Percentiles rank a stretch among this genome's conserved stretches.
Conservation (phyloP, 2,888 invertebrate species). For the Pteria penguin region DNA sequence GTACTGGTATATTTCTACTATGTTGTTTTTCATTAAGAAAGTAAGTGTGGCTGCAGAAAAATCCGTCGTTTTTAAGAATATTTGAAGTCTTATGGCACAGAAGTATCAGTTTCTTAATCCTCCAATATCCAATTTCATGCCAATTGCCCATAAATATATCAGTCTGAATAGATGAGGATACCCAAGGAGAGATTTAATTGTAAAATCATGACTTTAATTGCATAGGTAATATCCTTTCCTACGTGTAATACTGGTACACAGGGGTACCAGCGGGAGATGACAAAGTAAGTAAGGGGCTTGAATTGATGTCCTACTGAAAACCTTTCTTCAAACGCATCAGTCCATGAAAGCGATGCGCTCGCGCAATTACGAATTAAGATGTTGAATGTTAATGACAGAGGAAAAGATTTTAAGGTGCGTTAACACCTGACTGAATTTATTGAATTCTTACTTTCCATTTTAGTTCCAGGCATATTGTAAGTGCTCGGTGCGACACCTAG, state of each 20-base stretch:
- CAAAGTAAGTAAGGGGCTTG: conserved; percentile 25
- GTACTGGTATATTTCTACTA: no score
- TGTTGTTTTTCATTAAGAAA: no score
- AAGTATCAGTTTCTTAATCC: no score
- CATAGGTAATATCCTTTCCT: conserved; percentile 40
- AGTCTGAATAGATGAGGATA: conserved; percentile 30
- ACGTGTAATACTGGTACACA: conserved; percentile 9
- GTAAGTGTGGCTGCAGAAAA: no score
- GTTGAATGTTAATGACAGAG: conserved; percentile 20
- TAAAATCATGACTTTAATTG: conserved; percentile 42
- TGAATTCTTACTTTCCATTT: conserved; percentile 28
- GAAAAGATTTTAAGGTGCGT: conserved; percentile 10
- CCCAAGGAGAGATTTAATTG: conserved; percentile 36
- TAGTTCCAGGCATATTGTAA: conserved; percentile 6
- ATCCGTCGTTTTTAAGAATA: no score
- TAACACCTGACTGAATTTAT: conserved; percentile 19
- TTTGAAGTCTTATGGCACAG: no score
- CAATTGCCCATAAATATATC: conserved; percentile 37
- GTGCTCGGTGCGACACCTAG: conserved; percentile 11
- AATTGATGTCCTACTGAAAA: background rate
- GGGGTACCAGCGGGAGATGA: conserved; percentile 21
- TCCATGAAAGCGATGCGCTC: conserved; percentile 23
- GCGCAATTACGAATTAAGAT: conserved; percentile 32
- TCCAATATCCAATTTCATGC: conserved; percentile 44
- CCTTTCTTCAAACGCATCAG: conserved; percentile 11